phyloP scores from a whole-genome alignment of 2,113 vertebrate species.

The Antennarius striatus region DNA sequence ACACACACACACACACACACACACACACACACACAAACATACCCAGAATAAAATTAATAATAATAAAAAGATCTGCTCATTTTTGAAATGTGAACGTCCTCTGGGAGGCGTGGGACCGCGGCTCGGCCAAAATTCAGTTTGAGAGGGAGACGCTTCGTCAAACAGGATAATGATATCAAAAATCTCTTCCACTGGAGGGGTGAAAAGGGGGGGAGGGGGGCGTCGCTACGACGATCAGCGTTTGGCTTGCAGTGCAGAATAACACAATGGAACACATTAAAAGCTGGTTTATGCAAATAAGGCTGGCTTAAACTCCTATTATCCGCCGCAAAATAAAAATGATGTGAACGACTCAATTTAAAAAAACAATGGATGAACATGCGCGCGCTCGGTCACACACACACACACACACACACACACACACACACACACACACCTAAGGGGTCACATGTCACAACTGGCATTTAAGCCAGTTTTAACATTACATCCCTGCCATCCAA shows the following conservation, averaged over 20 bases:
- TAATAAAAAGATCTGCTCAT: constrained; percentile 51
- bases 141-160: constrained; percentile 12
- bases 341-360: neutral
- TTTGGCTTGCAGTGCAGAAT: neutral
- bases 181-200: constrained; percentile 6
- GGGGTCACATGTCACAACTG: no score
- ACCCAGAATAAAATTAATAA: constrained; percentile 56
- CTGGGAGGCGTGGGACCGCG: constrained; percentile 35
- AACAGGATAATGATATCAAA: constrained; percentile 29
- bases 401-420: no score
- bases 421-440: no score
- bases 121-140: constrained; percentile 8
- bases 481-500: neutral
- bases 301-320: neutral
- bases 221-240: constrained; percentile 2
- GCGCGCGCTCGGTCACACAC: no score
- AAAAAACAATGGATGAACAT: no score
- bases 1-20: constrained; percentile 39
- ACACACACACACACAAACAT: constrained; percentile 44
- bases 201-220: constrained; percentile 3
- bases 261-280: constrained; percentile 7
- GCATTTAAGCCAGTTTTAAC: neutral
- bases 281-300: constrained; percentile 2
- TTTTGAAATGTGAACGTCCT: constrained; percentile 53
- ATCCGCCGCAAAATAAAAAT: constrained; percentile 14